Conservation (phyloP, 2,113 vertebrate species). For the Urocolius indicus region DNA sequence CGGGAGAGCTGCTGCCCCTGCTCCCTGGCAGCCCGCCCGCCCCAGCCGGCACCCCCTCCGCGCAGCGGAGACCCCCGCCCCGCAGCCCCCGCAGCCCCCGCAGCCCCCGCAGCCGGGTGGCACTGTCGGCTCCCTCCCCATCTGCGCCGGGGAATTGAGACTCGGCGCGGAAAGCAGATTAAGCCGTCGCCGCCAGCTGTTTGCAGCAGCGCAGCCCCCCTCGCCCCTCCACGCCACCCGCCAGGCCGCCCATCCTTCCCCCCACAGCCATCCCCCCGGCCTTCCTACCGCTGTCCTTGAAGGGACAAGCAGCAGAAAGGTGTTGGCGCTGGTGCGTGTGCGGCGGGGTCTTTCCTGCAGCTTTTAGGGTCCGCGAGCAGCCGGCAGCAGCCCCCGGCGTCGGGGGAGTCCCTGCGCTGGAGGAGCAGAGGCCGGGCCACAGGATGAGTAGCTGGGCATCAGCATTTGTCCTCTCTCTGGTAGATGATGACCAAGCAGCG, state of each 20-base stretch:
- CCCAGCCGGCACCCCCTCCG: no score
- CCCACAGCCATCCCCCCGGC: no score
- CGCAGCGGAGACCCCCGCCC: neutral
- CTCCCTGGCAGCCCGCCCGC: neutral
- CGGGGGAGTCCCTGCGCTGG: neutral
- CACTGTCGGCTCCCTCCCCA: neutral
- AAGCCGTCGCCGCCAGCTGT: neutral
- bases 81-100: neutral
- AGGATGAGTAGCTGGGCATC: neutral
- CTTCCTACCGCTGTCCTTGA: neutral
- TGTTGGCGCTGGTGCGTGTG: neutral
- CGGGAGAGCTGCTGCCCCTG: neutral
- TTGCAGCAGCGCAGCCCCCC: neutral
- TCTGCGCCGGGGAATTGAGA: neutral
- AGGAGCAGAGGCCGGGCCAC: neutral
- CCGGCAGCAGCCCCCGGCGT: rapidly evolving
- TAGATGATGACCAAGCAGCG: neutral
- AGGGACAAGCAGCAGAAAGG: neutral
- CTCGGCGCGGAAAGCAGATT: neutral
- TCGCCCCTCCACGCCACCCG: rapidly evolving
- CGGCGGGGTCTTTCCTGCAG: rapidly evolving
- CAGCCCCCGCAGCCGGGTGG: neutral
- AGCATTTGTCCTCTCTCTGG: neutral
- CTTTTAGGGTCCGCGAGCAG: neutral
- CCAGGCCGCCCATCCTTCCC: neutral